phyloP scores from a whole-genome alignment of 2,888 invertebrate genomes.

The Carcina quercana region DNA sequence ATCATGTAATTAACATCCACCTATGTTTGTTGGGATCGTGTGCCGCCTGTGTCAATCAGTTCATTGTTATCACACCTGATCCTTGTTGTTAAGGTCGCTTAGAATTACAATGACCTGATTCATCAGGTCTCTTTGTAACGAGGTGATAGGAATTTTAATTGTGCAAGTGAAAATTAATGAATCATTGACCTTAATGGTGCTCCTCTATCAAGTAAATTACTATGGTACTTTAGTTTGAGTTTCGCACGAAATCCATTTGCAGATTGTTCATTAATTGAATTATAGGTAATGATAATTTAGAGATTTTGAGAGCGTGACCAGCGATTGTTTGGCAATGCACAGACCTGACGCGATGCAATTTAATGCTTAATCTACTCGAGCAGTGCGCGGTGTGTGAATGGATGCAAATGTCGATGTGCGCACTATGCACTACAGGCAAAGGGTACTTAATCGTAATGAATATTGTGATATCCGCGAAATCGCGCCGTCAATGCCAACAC shows the following conservation, averaged over 20 bases:
- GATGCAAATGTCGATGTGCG: neutral
- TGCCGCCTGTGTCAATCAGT: neutral
- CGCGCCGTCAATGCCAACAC: conserved; percentile 35
- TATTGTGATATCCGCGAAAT: conserved; percentile 30
- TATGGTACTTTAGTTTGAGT: conserved; percentile 1
- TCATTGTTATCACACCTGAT: neutral
- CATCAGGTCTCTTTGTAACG: no score
- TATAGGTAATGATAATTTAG: conserved; percentile 6
- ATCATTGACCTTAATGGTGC: conserved; percentile 1
- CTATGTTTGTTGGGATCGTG: no score
- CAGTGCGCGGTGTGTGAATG: conserved; percentile 1
- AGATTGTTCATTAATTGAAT: conserved; percentile 3
- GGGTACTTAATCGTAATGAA: neutral
- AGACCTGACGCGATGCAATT: neutral
- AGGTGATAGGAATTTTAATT: neutral
- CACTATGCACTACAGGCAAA: neutral
- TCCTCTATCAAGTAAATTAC: conserved; percentile 4
- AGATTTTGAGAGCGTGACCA: conserved; percentile 10
- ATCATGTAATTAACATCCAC: conserved; percentile 1
- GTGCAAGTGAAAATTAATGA: neutral
- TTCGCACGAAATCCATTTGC: conserved; percentile 8
- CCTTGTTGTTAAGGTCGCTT: no score
- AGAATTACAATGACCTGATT: neutral
- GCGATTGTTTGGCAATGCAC: neutral
- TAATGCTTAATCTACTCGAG: neutral